Evolutionary conservation across 2,888 invertebrate species (phyloP), one percentile per base, ranked within the genome.

Genomic region (Tethea ocularis): DNA sequence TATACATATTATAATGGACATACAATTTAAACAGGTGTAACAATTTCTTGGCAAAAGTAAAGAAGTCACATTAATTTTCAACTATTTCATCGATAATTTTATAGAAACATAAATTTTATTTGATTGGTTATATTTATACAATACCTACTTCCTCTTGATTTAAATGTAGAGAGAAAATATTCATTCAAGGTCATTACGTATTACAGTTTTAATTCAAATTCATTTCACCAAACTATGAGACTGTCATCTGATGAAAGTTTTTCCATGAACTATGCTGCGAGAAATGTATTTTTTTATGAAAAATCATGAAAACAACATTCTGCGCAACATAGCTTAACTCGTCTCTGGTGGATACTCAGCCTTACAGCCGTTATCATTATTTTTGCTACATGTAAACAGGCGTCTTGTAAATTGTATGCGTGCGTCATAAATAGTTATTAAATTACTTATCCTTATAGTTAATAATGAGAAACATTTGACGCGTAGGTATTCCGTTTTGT

Each of bases 221-320:
- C 46, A 46, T 46, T 46, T 46, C 46, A 46, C n/a, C 15, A 46
- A 46, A 17, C 46, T 20, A n/a, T 46, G 46, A 46, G 20, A 46
- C 20, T 46, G 10, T n/a, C 20, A n/a, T 36, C 15, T 13, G 15
- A 15, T 36, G 15, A 13, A 36, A 36, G 15, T 36, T 13, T 36
- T 36, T 36, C 36, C 5, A 11, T 29, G 36, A 7, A 7, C 7
- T 7, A 33, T 4, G 4, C 29, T n/a, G n/a, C n/a, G n/a, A n/a
- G n/a, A n/a, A n/a, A n/a, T n/a, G n/a, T n/a, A n/a, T n/a, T n/a
- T n/a, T n/a, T n/a, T n/a, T n/a, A n/a, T n/a, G n/a, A n/a, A n/a
- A n/a, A n/a, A n/a, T n/a, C n/a, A n/a, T n/a, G n/a, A n/a, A n/a
- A n/a, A n/a, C n/a, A n/a, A n/a, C n/a, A n/a, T n/a, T n/a, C n/a